phyloP scores from a whole-genome alignment of 1,140 invertebrate species.

The Tetragnatha versicolor region DNA sequence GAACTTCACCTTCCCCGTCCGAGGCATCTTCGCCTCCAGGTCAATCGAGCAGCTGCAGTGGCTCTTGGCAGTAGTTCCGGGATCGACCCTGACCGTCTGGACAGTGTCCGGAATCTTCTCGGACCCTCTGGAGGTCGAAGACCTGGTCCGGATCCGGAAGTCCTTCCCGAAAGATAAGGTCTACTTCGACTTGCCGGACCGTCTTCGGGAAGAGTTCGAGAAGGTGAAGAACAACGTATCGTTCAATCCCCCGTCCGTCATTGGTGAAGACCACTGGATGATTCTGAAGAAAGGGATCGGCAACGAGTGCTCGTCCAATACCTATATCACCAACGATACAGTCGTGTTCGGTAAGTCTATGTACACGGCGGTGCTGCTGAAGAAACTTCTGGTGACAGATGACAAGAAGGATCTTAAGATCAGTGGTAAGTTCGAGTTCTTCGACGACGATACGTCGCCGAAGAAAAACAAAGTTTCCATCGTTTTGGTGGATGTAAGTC shows the following conservation, averaged over 20 bases:
- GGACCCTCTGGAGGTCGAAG: slow-evolving; percentile 50
- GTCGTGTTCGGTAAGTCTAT: slow-evolving; percentile 30
- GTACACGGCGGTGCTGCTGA: slow-evolving; percentile 9
- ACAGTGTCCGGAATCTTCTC: slow-evolving; percentile 68
- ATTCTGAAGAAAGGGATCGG: background rate
- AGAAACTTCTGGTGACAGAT: background rate
- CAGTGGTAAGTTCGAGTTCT: slow-evolving; percentile 14
- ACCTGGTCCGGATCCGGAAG: slow-evolving; percentile 33
- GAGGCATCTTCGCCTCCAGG: slow-evolving; percentile 75
- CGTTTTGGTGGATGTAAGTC: slow-evolving; percentile 31
- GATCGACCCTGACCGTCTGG: slow-evolving; percentile 76
- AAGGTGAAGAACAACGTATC: background rate
- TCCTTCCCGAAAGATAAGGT: slow-evolving; percentile 33
- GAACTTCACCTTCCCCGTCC: slow-evolving; percentile 78
- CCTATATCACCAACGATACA: slow-evolving; percentile 21
- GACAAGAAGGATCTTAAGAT: background rate
- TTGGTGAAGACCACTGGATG: slow-evolving; percentile 16
- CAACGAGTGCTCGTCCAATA: background rate
- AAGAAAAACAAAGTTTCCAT: background rate
- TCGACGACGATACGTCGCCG: background rate
- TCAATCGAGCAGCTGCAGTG: slow-evolving; percentile 66
- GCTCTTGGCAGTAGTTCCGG: slow-evolving; percentile 57
- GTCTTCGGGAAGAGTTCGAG: background rate
- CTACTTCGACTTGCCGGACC: slow-evolving; percentile 46
- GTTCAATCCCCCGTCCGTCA: background rate